Conservation (phyloP, 2,113 vertebrate species). For the Carassius carassius region DNA sequence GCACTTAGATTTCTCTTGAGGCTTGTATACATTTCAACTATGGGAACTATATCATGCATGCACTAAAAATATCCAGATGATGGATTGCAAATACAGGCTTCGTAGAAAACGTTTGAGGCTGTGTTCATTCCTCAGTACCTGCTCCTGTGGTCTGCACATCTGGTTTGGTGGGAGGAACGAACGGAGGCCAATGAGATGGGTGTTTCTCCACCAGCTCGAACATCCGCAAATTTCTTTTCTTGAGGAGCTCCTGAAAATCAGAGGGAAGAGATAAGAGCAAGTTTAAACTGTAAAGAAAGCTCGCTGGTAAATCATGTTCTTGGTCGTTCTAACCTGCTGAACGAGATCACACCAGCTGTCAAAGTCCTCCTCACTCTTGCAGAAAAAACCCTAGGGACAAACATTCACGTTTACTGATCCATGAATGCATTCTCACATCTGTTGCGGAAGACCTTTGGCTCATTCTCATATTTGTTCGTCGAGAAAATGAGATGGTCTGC, state of each 20-base stretch:
- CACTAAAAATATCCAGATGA: neutral
- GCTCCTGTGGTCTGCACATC: conserved; percentile 87
- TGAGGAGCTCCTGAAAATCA: conserved; percentile 79
- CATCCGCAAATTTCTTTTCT: conserved; percentile 82
- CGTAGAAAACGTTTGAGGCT: neutral
- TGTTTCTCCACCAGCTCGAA: conserved; percentile 89
- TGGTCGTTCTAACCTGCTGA: conserved; percentile 79
- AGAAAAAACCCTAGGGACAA: conserved; percentile 83
- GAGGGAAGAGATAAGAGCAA: neutral
- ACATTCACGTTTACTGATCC: neutral
- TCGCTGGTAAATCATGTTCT: neutral
- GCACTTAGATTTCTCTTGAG: neutral
- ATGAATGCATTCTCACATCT: neutral
- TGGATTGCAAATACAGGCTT: neutral
- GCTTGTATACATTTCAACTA: no score
- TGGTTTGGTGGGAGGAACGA: conserved; percentile 83
- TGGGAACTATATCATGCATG: neutral
- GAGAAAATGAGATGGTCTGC: neutral
- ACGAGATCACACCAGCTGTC: conserved; percentile 85
- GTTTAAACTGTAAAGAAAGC: neutral
- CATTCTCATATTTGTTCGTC: no score
- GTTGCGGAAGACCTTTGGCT: neutral
- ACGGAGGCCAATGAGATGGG: conserved; percentile 86
- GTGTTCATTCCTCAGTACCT: conserved; percentile 70
- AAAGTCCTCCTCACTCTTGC: conserved; percentile 87